Evolutionary conservation across 2,888 invertebrate genomes (phyloP).

Genomic region (Perdita meconis): DNA sequence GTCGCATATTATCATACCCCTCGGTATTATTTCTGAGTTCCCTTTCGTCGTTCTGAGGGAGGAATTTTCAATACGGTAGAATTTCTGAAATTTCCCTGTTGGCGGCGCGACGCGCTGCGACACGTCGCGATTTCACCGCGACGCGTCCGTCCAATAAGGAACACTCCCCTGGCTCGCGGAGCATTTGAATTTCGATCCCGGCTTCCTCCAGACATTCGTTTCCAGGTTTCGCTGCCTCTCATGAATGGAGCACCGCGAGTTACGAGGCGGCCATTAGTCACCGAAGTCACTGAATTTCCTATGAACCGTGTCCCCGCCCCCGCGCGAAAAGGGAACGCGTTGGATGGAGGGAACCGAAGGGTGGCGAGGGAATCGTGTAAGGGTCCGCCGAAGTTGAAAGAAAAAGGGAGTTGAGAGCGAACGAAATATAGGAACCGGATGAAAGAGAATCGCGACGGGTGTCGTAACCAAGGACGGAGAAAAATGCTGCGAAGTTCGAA

Average conservation of each 20-base stretch:
- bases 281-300: conserved; percentile 19
- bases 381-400: background rate
- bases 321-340: background rate
- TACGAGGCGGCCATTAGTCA: conserved; percentile 18
- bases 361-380: too few relatives aligned
- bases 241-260: conserved; percentile 9
- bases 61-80: background rate
- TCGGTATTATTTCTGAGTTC: background rate
- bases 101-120: background rate
- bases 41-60: background rate
- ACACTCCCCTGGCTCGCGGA: conserved; percentile 1
- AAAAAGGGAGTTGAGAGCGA: background rate
- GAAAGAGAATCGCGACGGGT: background rate
- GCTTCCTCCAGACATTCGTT: conserved; percentile 8
- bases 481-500: background rate
- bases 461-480: background rate
- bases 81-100: background rate
- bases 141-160: conserved; percentile 3
- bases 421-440: background rate
- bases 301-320: background rate
- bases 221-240: background rate
- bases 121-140: conserved; percentile 2
- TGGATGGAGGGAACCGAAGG: background rate
- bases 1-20: too few relatives aligned
- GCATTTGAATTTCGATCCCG: conserved; percentile 21